Percentiles rank a stretch among this genome's conserved stretches.
Evolutionary conservation across 2,113 vertebrate genomes (phyloP).

Genomic region (Thunnus maccoyii): DNA sequence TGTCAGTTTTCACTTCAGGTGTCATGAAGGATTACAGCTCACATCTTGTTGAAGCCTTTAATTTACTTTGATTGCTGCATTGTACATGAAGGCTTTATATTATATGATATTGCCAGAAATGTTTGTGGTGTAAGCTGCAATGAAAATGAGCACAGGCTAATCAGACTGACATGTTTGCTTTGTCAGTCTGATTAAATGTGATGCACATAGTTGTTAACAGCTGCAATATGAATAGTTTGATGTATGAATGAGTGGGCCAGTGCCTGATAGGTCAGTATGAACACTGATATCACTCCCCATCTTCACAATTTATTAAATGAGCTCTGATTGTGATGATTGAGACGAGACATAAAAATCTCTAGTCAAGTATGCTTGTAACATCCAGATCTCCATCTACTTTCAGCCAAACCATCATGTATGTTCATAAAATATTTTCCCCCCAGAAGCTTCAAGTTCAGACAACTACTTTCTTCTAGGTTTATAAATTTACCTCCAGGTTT

Average conservation of each 20-base stretch:
- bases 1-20: slow-evolving; percentile 13
- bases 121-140: not conserved
- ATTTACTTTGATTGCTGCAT: slow-evolving; percentile 3
- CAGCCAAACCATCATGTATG: slow-evolving; percentile 10
- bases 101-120: not conserved
- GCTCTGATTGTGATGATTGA: not conserved
- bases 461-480: slow-evolving; percentile 76
- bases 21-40: slow-evolving; percentile 7
- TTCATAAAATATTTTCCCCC: slow-evolving; percentile 69
- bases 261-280: not conserved
- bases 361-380: too few species aligned
- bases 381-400: too few species aligned
- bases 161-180: too few species aligned
- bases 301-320: not conserved
- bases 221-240: not conserved
- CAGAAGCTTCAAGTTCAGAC: slow-evolving; percentile 82
- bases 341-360: not conserved
- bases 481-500: slow-evolving; percentile 80
- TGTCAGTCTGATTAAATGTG: not conserved
- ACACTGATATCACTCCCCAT: not conserved
- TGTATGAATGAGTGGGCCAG: not conserved
- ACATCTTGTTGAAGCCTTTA: slow-evolving; percentile 7
- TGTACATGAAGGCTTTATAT: not conserved
- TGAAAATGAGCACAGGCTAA: not conserved
- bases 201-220: not conserved